Evolutionary conservation across 2,113 vertebrate species (phyloP), one percentile per base, ranked within the genome.

Genomic region (Cephalopholis sonnerati): DNA sequence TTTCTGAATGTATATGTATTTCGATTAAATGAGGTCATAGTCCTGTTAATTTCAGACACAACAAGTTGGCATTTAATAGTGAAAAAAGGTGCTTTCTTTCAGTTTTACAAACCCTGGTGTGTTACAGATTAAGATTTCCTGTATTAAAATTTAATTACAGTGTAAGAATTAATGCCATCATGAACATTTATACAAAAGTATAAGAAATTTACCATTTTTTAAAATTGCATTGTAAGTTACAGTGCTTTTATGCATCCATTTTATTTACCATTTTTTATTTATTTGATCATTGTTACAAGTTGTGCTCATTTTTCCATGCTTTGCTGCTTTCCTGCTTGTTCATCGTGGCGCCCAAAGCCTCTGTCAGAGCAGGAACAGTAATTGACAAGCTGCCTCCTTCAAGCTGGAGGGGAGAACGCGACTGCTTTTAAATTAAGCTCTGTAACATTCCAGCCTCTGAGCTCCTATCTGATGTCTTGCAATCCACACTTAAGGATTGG

Each of bases 341-440:
- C 73, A 68, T 82, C 22, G 69, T 82, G 81, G 76, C 16, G 89
- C 89, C 86, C 89, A 87, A 24, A 92, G 91, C 93, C 67, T 88
- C 80, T 86, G 90, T 91, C 92, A 89, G 87, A 86, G 78, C 77
- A 22, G 80, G 66, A 91, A 78, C 87, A 57, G 85, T 93, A 94
- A 92, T 90, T 94, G 93, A 94, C 91, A 88, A 87, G 87, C 83
- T 85, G 88, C 88, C 87, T 93, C 84, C 87, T 89, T 88, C 72
- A 68, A 90, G 93, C 93, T 93, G 73, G 86, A 91, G 92, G 93
- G 86, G 64, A 82, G 67, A 92, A 80, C 59, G 44, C 66, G 39
- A 82, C 82, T 79, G 82, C 88, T 88, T 92, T 90, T 90, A 90
- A 90, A 91, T 90, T n/a, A 84, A 85, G 79, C 87, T 85, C 75